Evolutionary conservation across 1,140 invertebrate species (phyloP), one percentile per base, ranked within the genome.

Genomic region (Drosophila prosaltans): DNA sequence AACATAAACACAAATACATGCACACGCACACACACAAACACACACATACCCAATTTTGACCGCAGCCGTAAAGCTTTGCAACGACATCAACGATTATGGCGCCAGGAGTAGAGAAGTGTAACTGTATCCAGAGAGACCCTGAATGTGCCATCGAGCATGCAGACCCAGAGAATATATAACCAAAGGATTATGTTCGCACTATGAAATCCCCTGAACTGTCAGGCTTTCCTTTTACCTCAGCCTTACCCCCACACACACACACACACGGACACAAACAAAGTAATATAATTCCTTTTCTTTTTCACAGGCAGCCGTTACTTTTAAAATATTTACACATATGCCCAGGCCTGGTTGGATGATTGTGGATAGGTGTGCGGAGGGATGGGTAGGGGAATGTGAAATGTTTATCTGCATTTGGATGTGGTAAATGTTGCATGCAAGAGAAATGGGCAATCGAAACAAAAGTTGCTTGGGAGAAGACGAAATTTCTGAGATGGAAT

Each of bases 131-230:
- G 16, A 16, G 16, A 58, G 4, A 30, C 28, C 28, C 28, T 30
- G 28, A 30, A 30, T 30, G 28, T 30, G 28, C 28, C 28, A 30
- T 30, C 28, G 28, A 30, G 28, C 28, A 30, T 30, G 28, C 28
- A 30, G 28, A 58, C 30, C n/a, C 45, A 51, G 45, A 28, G 66
- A 65, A 64, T 65, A 69, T 68, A 72, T 71, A 74, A 41, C 63
- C 63, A 21, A 40, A n/a, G 78, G 81, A 85, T 85, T 85, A 85
- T 70, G 55, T 72, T 59, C 69, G 81, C 82, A 69, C 68, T 57
- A 59, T 54, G 78, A 48, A 67, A 78, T 81, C 65, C 71, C 63
- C 71, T 59, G 60, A 75, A 85, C 78, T 85, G 81, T 78, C 81
- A 85, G 64, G 28, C 43, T 51, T 57, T 64, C 72, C 65, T 66